Base-by-base conservation (phyloP, 2,888 invertebrate genomes). In the Antitype chi region DNA sequence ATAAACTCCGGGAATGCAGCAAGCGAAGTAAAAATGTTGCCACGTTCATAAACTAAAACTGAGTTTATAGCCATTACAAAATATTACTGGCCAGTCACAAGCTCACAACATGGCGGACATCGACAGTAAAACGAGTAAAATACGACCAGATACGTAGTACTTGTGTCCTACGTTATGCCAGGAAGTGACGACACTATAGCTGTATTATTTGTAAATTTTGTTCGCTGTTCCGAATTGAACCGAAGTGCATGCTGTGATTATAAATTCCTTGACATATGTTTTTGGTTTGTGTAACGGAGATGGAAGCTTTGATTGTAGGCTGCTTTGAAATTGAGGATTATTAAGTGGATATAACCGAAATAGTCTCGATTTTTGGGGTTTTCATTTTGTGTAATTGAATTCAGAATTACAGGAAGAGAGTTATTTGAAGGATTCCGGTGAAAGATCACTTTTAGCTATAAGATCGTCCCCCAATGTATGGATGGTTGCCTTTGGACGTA, bases 51-150 rank as follows among this genome's bases (percentile, higher is more conserved):
- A 75, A 47, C 77, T 85, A 86, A 85, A 86, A 59, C 64, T 57
- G 84, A 87, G 86, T 88, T 90, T 88, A 88, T 78, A 49, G 49
- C 67, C 86, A 88, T 89, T 88, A 88, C 88, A 84, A 88, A 89
- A 89, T 89, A 86, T 88, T 82, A 81, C 80, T 32, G 77, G 53
- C 67, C 57, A 23, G 59, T 32, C 49, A 60, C 72, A 72, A 80
- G 53, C 55, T 64, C 52, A 49, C 38, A 64, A 81, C 70, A 73
- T 53, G 64, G 59, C 55, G 69, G 63, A 64, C 15, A 70, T 32
- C 57, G 74, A 62, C 53, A 76, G 80, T 87, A 87, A 88, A 88
- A 74, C 52, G 43, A 9, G 38, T 85, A 72, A 85, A 81, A 83
- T 88, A 86, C 73, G 70, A 62, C 43, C 59, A 53, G 47, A 71